phyloP scores from a whole-genome alignment of 2,113 vertebrate genomes.

The Anas platyrhynchos region DNA sequence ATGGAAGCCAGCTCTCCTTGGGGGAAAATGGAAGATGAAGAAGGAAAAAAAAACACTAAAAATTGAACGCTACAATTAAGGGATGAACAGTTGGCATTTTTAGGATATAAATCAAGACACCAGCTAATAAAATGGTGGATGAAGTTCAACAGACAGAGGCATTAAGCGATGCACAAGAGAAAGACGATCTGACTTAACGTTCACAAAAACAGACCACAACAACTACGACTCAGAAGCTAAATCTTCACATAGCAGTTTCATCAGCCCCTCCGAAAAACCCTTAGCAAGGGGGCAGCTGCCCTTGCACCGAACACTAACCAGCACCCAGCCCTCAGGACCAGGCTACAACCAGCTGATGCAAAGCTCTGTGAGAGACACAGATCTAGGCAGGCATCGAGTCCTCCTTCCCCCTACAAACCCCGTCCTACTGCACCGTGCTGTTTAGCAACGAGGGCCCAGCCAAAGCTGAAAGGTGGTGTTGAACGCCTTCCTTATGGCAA shows the following conservation, averaged over 20 bases:
- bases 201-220: not conserved
- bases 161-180: not conserved
- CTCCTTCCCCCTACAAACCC: not conserved
- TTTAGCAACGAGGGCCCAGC: fast-evolving
- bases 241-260: not conserved
- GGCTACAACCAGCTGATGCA: not conserved
- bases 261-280: fast-evolving
- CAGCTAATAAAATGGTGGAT: not conserved
- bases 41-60: not conserved
- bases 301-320: not conserved
- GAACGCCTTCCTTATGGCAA: not conserved
- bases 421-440: not conserved
- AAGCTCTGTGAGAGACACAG: not conserved
- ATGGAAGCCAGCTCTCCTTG: not conserved
- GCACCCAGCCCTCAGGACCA: not conserved
- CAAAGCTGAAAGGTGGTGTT: not conserved
- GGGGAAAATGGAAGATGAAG: not conserved
- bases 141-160: not conserved
- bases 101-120: not conserved
- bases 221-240: not conserved
- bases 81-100: not conserved
- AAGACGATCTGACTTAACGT: not conserved
- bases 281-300: not conserved
- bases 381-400: not conserved
- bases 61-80: not conserved